Base-by-base conservation (phyloP, 2,113 vertebrate species). In the Muntiacus reevesi region DNA sequence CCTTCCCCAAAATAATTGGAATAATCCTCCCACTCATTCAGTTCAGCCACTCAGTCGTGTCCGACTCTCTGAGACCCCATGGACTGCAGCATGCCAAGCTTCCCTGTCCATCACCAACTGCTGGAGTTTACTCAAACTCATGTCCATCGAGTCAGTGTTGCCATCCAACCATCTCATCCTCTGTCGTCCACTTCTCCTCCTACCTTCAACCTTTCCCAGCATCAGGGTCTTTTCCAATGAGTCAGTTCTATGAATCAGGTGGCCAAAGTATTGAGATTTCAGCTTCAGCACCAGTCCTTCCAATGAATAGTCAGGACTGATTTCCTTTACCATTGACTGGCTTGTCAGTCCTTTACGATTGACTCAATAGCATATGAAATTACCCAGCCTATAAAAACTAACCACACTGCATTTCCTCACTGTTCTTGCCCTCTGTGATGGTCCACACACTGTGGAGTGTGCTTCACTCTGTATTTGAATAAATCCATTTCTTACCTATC, bases 391-490 rank as follows among this genome's bases (percentile, higher is more conserved):
- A 71, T 71, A 11, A 71, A 40, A 71, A 71, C n/a, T 71, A 71
- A 71, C 67, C 19, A 23, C 23, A 10, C 67, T 36, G 11, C n/a
- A 23, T 71, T 36, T 71, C 19, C n/a, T 71, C 67, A 71, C 9
- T 0, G 4, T 3, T 23, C 67, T 71, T 1, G 0, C n/a, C n/a
- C 67, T 23, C 67, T 40, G n/a, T 0, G 0, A 40, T 40, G n/a
- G 19, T 19, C 67, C 67, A 3, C n/a, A 71, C n/a, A 21, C 64
- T 71, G n/a, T 36, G n/a, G 67, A 40, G n/a, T 71, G 67, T 71
- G 67, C 19, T 71, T 40, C n/a, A 40, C n/a, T 40, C 19, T 71
- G 67, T 71, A 71, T 40, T 5, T 23, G 67, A 23, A 23, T 71
- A 71, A 71, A 71, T 71, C 67, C 67, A 6, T 10, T 71, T 23